Evolutionary conservation across 2,797 vertebrate species (phyloP).

Genomic region (Serranus cabrilla): DNA sequence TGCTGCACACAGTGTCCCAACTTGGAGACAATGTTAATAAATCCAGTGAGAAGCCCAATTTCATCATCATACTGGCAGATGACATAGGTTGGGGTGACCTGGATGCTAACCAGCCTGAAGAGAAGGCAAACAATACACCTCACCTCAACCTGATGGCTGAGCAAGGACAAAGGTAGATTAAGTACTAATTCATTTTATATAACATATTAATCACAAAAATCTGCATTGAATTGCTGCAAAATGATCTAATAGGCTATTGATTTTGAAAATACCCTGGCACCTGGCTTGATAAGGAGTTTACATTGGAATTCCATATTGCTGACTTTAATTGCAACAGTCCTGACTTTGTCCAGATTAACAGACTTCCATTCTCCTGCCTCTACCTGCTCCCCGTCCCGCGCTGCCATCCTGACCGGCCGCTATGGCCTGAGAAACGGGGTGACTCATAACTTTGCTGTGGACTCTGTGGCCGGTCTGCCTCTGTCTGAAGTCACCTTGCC

Average conservation of each 20-base stretch:
- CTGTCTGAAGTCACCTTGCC: constrained; percentile 93
- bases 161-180: constrained; percentile 89
- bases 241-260: no score
- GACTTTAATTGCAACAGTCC: no score
- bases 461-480: constrained; percentile 91
- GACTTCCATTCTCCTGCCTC: constrained; percentile 97
- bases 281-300: no score
- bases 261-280: no score
- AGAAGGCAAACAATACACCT: constrained; percentile 86
- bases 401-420: constrained; percentile 94
- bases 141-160: constrained; percentile 89
- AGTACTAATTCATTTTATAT: no score
- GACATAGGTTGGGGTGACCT: constrained; percentile 98
- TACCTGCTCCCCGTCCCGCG: constrained; percentile 95
- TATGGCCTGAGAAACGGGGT: constrained; percentile 94
- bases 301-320: no score
- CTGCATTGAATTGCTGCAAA: no score
- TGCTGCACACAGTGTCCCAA: constrained; percentile 61
- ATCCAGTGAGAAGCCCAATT: constrained; percentile 84
- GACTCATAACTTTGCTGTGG: constrained; percentile 93
- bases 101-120: constrained; percentile 87
- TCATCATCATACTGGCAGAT: constrained; percentile 94
- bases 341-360: constrained; percentile 85
- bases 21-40: constrained; percentile 10
- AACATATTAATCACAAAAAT: no score